Conservation (phyloP, 2,797 vertebrate species). For the Megaceryle alcyon region DNA sequence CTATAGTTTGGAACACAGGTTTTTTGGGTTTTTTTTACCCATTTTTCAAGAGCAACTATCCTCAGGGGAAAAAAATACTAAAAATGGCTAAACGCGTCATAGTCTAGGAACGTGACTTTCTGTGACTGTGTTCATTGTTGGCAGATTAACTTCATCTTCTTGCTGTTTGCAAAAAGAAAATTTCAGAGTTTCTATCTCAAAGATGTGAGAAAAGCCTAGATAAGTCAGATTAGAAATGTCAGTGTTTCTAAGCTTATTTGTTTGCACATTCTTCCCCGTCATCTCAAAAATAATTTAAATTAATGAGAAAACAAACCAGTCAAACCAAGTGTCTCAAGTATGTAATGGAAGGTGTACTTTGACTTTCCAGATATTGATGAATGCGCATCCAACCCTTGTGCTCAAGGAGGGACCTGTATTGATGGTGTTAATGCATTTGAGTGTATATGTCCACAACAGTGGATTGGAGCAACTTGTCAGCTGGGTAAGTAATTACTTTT, state of each 20-base stretch:
- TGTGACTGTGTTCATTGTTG: neutral
- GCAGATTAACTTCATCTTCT: neutral
- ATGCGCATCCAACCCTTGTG: slow-evolving; percentile 90
- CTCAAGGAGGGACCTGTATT: slow-evolving; percentile 90
- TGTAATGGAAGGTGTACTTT: neutral
- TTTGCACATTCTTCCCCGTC: neutral
- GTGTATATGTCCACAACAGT: slow-evolving; percentile 91
- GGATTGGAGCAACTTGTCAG: slow-evolving; percentile 93
- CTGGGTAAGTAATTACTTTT: slow-evolving; percentile 83
- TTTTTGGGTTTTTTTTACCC: neutral
- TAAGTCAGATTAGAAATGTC: neutral
- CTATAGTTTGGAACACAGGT: neutral
- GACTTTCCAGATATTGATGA: slow-evolving; percentile 89
- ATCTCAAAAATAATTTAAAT: neutral
- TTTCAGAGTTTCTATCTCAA: neutral
- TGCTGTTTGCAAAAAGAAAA: neutral
- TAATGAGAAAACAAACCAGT: neutral
- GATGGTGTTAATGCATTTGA: slow-evolving; percentile 90
- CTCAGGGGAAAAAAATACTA: neutral
- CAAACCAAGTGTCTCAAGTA: neutral
- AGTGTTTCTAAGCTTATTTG: neutral
- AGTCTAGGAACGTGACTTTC: neutral
- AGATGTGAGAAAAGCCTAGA: neutral
- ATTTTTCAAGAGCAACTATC: neutral
- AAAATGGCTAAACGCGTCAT: neutral